Base-by-base conservation (phyloP, 1,140 invertebrate species). In the Asbolus verrucosus region DNA sequence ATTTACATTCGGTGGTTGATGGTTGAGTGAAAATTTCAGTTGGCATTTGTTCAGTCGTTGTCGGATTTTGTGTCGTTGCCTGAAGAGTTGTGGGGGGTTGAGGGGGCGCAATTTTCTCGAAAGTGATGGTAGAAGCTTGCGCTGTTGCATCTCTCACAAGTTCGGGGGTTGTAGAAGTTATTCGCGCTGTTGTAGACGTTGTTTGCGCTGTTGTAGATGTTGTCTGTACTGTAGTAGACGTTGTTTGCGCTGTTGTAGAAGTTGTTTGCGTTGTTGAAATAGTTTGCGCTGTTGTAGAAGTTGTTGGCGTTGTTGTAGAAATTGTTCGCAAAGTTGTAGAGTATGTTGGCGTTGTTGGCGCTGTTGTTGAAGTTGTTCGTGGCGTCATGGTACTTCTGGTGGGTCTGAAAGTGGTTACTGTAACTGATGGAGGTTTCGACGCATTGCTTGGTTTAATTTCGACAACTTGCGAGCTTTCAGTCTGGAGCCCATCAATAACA, bases 51-150 rank as follows among this genome's bases (percentile, higher is more conserved):
- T 8, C 33, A 24, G 33, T 14, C 13, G 15, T 62, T 0, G 18
- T 63, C 8, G 24, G 21, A 63, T 13, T 61, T 36, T 36, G 5
- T 8, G 66, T 68, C n/a, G 65, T 67, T 59, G 31, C n/a, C n/a
- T n/a, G n/a, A n/a, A n/a, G 18, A 11, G 38, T 43, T 11, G 38
- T 54, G 2, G 24, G 9, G 6, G 31, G 4, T 62, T 54, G 50
- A 50, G 8, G 19, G 15, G 6, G 14, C 50, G 9, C 24, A 27
- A 27, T 27, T 59, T 14, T 11, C 4, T 14, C n/a, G 50, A 18
- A 19, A 21, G 2, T 4, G 50, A 11, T n/a, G 15, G 11, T 14
- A 19, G 30, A 1, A 1, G 30, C 14, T 36, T 33, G 27, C 11
- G 14, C 24, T 27, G 8, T 19, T n/a, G n/a, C n/a, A n/a, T n/a